Conservation (phyloP, 2,797 vertebrate species). For the Bradypus variegatus region DNA sequence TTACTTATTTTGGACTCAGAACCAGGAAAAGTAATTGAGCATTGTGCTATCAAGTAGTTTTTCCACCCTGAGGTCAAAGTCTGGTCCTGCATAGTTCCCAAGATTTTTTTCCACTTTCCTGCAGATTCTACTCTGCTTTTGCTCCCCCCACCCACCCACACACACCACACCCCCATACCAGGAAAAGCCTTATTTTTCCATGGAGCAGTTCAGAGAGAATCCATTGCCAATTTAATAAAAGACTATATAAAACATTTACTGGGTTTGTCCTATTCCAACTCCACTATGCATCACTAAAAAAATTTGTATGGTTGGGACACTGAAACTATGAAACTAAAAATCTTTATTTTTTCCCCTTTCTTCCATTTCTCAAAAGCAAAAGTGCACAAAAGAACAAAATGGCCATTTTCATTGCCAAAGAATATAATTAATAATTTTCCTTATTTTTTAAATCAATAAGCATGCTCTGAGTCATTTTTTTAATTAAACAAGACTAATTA, state of each 20-base stretch:
- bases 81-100: neutral
- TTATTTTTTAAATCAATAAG: neutral
- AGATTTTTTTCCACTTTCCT: neutral
- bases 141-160: neutral
- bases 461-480: neutral
- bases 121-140: neutral
- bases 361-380: neutral
- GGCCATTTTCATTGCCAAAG: neutral
- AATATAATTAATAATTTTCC: neutral
- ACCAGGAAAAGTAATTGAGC: neutral
- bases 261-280: neutral
- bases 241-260: neutral
- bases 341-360: neutral
- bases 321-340: neutral
- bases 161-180: no score
- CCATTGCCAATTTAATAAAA: neutral
- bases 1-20: neutral
- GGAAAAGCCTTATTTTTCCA: neutral
- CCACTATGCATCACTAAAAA: neutral
- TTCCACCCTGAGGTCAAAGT: neutral
- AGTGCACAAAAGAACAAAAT: neutral
- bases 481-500: slow-evolving; percentile 32
- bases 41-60: no score
- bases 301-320: neutral
- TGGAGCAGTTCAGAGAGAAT: neutral